Base-by-base conservation (phyloP, 2,888 invertebrate species). In the Agelastica alni region DNA sequence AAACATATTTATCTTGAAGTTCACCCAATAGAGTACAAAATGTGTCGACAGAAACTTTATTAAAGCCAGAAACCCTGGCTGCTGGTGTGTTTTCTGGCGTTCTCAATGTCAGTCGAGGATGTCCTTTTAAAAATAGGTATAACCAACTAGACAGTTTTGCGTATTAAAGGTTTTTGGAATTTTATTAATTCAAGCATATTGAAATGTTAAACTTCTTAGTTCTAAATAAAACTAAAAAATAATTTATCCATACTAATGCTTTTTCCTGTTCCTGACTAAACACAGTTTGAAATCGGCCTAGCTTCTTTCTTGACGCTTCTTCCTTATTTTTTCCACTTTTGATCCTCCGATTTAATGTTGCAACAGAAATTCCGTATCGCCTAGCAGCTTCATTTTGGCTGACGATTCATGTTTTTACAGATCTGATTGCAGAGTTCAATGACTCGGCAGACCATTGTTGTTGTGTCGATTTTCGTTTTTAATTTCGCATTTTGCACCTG, bases 31-130 rank as follows among this genome's bases (percentile, higher is more conserved):
- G n/a, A 9, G 30, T n/a, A n/a, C 4, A 30, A 30, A n/a, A 30
- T 30, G 30, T 30, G 30, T 30, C 30, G 30, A 30, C n/a, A 30
- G 30, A 30, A 30, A 30, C 30, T 30, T 30, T 30, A 30, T 30
- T 30, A 30, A n/a, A 30, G 30, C 30, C n/a, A 30, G 30, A 30
- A 30, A n/a, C n/a, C 30, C 30, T 7, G 30, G 5, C n/a, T 7
- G n/a, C 5, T 9, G 30, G n/a, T 30, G 30, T 30, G 30, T 30
- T 30, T 30, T 30, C 30, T 30, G n/a, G 30, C n/a, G 30, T 30
- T 30, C 7, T 30, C 7, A 30, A 30, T 30, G 30, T 30, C 30
- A 30, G 30, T 30, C n/a, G 22, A 7, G 22, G 22, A 22, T 22
- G 7, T 7, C 22, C 7, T 22, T 22, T 22, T 22, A 22, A 22